Base-by-base conservation (phyloP, 2,113 vertebrate species). In the Cynocephalus volans region DNA sequence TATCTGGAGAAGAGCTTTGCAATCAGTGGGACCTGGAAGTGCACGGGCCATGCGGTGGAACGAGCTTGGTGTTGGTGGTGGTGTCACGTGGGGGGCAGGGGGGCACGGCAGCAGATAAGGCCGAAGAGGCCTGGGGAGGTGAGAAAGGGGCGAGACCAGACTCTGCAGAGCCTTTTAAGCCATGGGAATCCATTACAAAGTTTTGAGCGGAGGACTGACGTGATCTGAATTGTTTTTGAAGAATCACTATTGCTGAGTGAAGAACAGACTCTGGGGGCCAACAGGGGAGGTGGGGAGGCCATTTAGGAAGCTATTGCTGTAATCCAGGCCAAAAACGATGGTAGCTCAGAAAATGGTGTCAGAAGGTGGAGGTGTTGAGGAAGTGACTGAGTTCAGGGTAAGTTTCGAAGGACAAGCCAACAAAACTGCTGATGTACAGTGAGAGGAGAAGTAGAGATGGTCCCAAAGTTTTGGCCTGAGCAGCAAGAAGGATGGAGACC, bases 41-140 rank as follows among this genome's bases (percentile, higher is more conserved):
- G 26, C 54, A 33, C 21, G 13, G 7, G 11, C 8, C 14, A 58
- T 52, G 8, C 28, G 8, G 31, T 19, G 28, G n/a, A 45, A 19
- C 31, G 18, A 8, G 9, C 17, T 41, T 56, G 10, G 50, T 2
- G 10, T 75, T 23, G 11, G 28, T 8, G 31, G 19, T 17, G 19
- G 12, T 3, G 41, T 41, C 41, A 3, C 24, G 31, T 6, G 31
- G 33, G 5, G 2, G 23, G n/a, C n/a, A n/a, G 3, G 19, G 14
- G 28, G 10, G 4, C 1, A 1, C 36, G 31, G 14, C 14, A 56
- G 54, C 45, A 58, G 21, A 21, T 12, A n/a, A 79, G 75, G 26
- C 36, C 48, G 48, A 41, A 41, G 41, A 41, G 41, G 3, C 41
- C 41, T 14, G 10, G 7, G 17, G 36, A 87, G n/a, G 14, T 4